Evolutionary conservation across 2,113 vertebrate genomes (phyloP).

Genomic region (Odocoileus hemionus): DNA sequence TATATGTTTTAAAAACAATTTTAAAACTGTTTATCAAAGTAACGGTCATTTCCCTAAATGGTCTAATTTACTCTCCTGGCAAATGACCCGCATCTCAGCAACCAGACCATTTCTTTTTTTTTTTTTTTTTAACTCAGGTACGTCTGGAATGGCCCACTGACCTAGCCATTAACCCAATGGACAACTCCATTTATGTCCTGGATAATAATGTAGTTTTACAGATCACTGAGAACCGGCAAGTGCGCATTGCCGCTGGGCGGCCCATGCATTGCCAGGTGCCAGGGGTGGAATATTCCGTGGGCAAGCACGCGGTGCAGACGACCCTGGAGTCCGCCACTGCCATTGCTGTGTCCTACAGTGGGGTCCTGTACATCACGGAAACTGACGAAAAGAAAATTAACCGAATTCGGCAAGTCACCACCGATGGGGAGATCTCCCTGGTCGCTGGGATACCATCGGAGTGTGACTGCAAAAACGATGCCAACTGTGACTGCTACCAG

Average conservation of each 20-base stretch:
- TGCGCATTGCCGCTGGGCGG: constrained; percentile 92
- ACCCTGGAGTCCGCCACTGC: constrained; percentile 92
- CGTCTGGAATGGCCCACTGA: constrained; percentile 98
- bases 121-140: constrained; percentile 81
- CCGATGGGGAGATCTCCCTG: constrained; percentile 95
- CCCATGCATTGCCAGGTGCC: constrained; percentile 95
- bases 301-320: constrained; percentile 90
- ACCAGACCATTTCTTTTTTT: constrained; percentile 20
- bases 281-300: constrained; percentile 84
- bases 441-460: constrained; percentile 93
- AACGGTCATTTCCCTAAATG: constrained; percentile 13
- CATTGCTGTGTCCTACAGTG: constrained; percentile 93
- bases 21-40: constrained; percentile 40
- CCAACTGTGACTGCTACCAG: constrained; percentile 98
- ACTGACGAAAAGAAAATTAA: constrained; percentile 97
- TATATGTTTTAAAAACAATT: not conserved
- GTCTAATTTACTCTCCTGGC: not conserved
- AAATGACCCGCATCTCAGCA: not conserved
- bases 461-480: constrained; percentile 97
- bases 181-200: constrained; percentile 96
- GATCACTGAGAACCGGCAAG: constrained; percentile 95
- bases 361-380: constrained; percentile 93
- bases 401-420: constrained; percentile 92
- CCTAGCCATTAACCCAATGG: constrained; percentile 96
- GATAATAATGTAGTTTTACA: constrained; percentile 97